These are phyloP conservation scores for Tympanoctomys barrerae DNA, from an alignment of 2,797 vertebrate genomes.

Conservation along the genomic window DNA sequence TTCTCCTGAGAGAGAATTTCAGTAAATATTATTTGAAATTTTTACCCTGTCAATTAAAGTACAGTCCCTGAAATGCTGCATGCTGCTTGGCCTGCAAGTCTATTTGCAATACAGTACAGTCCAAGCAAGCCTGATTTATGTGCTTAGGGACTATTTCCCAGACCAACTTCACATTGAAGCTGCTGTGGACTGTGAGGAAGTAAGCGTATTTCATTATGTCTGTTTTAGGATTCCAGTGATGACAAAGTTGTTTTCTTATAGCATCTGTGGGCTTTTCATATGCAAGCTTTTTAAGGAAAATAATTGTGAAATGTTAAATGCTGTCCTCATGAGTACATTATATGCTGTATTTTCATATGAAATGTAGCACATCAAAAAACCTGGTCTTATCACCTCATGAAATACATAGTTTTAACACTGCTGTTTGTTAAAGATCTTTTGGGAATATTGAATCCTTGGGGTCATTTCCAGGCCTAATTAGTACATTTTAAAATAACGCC, in stretches of 20 bases:
- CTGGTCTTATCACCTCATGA: not conserved
- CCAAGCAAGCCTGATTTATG: not conserved
- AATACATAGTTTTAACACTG: not conserved
- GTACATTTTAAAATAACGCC: not conserved
- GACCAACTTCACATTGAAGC: not conserved
- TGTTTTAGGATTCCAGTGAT: not conserved
- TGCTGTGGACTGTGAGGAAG: not conserved
- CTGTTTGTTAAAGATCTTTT: constrained; percentile 5
- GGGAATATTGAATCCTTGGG: not conserved
- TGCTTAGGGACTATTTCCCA: not conserved
- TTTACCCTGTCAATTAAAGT: constrained; percentile 47
- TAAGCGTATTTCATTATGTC: not conserved
- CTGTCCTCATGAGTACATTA: not conserved
- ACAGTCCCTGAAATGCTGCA: not conserved
- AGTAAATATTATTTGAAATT: constrained; percentile 9
- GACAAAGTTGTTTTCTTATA: constrained; percentile 36
- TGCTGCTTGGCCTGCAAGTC: constrained; percentile 41
- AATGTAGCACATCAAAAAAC: not conserved
- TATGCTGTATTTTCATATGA: not conserved
- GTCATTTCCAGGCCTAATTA: not conserved
- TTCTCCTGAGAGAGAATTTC: not conserved
- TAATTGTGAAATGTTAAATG: not conserved
- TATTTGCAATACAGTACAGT: not conserved
- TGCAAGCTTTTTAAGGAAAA: not conserved
- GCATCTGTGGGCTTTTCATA: constrained; percentile 38